These are phyloP conservation scores for Poeciliopsis presidionis DNA, from an alignment of 2,797 vertebrate species.

Conservation along the genomic window DNA sequence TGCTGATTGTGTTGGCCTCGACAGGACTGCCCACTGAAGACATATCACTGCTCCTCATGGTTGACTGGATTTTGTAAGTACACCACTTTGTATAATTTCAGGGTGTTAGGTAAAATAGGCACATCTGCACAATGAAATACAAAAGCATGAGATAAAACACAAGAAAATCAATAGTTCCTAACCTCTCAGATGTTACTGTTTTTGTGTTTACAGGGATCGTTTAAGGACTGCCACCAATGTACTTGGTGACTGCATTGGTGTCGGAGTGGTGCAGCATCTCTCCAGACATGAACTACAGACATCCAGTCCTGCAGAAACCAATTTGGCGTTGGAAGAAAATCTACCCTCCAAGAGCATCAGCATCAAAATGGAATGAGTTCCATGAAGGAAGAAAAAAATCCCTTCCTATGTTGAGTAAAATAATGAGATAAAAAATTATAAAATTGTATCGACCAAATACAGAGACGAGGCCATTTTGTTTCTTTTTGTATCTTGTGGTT, in stretches of 20 bases:
- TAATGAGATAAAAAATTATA: neutral
- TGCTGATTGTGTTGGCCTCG: conserved; percentile 52
- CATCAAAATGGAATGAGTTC: neutral
- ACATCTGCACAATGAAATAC: neutral
- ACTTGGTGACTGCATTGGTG: conserved; percentile 80
- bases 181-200: conserved; percentile 3
- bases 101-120: neutral
- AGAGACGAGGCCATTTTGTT: neutral
- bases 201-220: conserved; percentile 70
- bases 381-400: neutral
- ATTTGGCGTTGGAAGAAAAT: neutral
- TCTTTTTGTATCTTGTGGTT: neutral
- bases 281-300: conserved; percentile 37
- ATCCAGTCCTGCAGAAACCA: neutral
- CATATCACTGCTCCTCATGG: conserved; percentile 42
- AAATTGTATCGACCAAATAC: too few relatives aligned
- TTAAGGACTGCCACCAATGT: conserved; percentile 86
- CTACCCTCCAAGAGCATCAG: neutral
- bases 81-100: neutral
- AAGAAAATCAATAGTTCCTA: neutral
- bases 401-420: neutral
- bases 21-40: conserved; percentile 46
- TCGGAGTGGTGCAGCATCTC: conserved; percentile 54
- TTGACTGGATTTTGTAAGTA: conserved; percentile 60
- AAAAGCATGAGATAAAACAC: too few relatives aligned